Conservation (phyloP, 2,888 invertebrate genomes). For the Acheta domesticus region DNA sequence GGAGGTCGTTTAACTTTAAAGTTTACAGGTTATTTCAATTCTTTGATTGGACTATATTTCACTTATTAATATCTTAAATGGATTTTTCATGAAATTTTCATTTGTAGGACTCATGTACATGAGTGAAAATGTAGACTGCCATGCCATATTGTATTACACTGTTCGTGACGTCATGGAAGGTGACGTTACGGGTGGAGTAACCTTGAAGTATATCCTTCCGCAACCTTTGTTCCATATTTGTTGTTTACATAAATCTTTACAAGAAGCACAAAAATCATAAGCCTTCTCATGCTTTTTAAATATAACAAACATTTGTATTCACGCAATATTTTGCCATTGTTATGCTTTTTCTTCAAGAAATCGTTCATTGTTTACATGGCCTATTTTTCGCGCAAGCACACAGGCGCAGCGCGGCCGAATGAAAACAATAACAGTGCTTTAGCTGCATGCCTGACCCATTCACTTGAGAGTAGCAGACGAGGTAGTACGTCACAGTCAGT, state of each 20-base stretch:
- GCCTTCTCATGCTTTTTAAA: background rate
- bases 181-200: conserved; percentile 38
- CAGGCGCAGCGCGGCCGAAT: conserved; percentile 33
- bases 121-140: no score
- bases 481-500: background rate
- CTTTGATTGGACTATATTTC: no score
- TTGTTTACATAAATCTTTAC: conserved; percentile 36
- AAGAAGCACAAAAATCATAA: background rate
- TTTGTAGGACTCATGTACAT: no score
- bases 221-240: conserved; percentile 37
- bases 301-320: background rate
- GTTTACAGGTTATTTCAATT: no score
- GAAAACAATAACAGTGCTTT: conserved; percentile 41
- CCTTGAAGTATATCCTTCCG: conserved; percentile 40
- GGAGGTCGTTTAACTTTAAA: no score
- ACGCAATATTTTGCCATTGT: background rate
- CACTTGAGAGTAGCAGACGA: conserved; percentile 34
- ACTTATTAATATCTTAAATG: no score
- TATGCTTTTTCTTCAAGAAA: background rate
- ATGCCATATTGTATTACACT: background rate
- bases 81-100: no score
- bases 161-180: conserved; percentile 34
- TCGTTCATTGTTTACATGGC: conserved; percentile 37
- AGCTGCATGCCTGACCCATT: conserved; percentile 39
- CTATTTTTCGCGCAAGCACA: conserved; percentile 37